Base-by-base conservation (phyloP, 2,888 invertebrate species). In the Hyalella azteca region DNA sequence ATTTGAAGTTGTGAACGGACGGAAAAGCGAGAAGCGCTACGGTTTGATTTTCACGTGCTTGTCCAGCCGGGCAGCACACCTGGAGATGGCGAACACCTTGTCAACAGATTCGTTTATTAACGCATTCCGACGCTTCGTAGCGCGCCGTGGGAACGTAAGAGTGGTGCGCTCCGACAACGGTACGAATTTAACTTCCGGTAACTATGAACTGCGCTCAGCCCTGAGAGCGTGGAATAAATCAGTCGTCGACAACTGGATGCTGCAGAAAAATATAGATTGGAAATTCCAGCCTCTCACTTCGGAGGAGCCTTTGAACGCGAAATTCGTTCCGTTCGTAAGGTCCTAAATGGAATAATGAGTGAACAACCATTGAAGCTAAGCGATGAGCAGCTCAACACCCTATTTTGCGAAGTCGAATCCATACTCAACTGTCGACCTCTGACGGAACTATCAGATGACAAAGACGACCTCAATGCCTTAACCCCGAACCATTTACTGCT, bases 231-330 rank as follows among this genome's bases (percentile, higher is more conserved):
- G 29, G 49, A 50, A 73, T 29, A 1, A 11, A 45, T 45, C 45
- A 45, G 9, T 45, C 45, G 9, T 45, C 45, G 45, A 45, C 9
- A 15, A 45, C 45, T 45, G 45, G 45, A 45, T 45, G 45, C 9
- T 11, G 45, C 45, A 15, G 11, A 29, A 19, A 32, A 15, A 22
- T n/a, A 78, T 19, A 59, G 45, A 49, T 11, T 50, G 40, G 79
- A 76, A 9, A 19, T 80, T 66, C 45, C 77, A 66, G 40, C 78
- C 78, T 13, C 78, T 49, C 78, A 77, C 39, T 78, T 78, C 39
- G 78, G 80, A n/a, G 80, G 80, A n/a, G 66, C 45, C 1, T 80
- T 73, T 48, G 49, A 79, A 36, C 41, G 73, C 49, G 59, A 79
- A 48, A 73, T 79, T 9, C 78, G 45, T 32, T 80, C 78, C 5